Percentiles rank a stretch among this genome's conserved stretches.
Conservation (phyloP, 2,888 invertebrate genomes). For the Noctua janthina region DNA sequence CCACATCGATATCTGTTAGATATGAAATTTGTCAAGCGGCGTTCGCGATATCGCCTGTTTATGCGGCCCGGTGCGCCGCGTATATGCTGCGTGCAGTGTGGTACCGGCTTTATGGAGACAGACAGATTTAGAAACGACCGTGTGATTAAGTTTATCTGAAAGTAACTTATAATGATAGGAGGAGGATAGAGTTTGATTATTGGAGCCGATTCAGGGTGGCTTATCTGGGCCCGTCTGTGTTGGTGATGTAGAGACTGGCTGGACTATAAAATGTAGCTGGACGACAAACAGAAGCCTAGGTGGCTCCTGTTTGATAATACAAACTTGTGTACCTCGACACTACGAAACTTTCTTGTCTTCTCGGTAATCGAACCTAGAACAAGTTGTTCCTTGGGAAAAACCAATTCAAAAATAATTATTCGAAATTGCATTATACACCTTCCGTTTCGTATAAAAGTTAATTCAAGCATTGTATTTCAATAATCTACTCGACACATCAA, state of each 20-base stretch:
- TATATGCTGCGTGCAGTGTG: conserved; percentile 60
- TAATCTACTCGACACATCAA: conserved; percentile 39
- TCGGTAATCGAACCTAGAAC: background rate
- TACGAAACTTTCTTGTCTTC: background rate
- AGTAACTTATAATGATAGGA: conserved; percentile 53
- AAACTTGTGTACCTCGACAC: background rate
- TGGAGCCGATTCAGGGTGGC: conserved; percentile 6
- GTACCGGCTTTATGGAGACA: conserved; percentile 52
- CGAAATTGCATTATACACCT: conserved; percentile 28
- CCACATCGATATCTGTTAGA: conserved; percentile 87
- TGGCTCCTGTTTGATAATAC: conserved; percentile 3
- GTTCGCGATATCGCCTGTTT: conserved; percentile 81
- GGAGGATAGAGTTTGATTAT: conserved; percentile 11
- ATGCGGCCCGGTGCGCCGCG: conserved; percentile 78
- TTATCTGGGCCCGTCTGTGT: conserved; percentile 25
- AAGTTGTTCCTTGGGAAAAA: background rate
- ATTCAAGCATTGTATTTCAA: conserved; percentile 43
- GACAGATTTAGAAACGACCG: conserved; percentile 52
- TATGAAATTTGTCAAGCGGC: conserved; percentile 86
- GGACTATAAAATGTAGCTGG: background rate
- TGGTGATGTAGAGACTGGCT: conserved; percentile 14
- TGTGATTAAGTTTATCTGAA: conserved; percentile 50
- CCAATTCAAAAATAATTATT: conserved; percentile 1
- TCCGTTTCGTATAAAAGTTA: conserved; percentile 36
- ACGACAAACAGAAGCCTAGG: conserved; percentile 11